A percentile compares a stretch with the other conserved stretches of the same genome.
phyloP scores from a whole-genome alignment of 2,888 invertebrate genomes.

The Chirona hameri region DNA sequence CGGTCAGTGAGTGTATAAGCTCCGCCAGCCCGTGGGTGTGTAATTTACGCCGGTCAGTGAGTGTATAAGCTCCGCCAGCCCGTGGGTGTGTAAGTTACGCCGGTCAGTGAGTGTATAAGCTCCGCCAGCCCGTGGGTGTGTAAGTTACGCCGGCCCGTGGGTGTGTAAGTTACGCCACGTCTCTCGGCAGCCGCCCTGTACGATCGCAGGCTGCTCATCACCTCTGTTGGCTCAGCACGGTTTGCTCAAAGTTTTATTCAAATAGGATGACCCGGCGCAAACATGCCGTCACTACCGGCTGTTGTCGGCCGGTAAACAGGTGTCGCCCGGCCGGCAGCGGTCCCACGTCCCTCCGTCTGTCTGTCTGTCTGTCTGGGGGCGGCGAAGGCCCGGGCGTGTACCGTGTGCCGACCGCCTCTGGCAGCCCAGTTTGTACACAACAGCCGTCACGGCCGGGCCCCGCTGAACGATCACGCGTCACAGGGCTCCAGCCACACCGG shows the following conservation, averaged over 20 bases:
- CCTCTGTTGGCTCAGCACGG: neutral
- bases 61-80: no score
- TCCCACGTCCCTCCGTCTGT: neutral
- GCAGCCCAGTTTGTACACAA: neutral
- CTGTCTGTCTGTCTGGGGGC: neutral
- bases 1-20: no score
- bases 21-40: no score
- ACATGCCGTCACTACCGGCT: neutral
- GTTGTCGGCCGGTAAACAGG: neutral
- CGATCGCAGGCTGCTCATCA: neutral
- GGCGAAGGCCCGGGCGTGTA: neutral
- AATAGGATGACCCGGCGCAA: constrained; percentile 5
- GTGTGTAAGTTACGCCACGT: no score
- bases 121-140: no score
- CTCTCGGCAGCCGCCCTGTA: no score
- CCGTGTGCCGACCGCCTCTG: neutral
- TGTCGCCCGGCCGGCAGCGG: neutral
- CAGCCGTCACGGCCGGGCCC: neutral
- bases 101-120: no score
- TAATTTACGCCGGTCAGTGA: no score
- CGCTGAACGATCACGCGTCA: neutral
- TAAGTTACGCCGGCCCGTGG: no score
- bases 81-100: no score
- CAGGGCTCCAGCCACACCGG: no score
- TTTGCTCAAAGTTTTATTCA: constrained; percentile 24